Conservation (phyloP, 1,140 invertebrate genomes). For the Zaprionus davidi region DNA sequence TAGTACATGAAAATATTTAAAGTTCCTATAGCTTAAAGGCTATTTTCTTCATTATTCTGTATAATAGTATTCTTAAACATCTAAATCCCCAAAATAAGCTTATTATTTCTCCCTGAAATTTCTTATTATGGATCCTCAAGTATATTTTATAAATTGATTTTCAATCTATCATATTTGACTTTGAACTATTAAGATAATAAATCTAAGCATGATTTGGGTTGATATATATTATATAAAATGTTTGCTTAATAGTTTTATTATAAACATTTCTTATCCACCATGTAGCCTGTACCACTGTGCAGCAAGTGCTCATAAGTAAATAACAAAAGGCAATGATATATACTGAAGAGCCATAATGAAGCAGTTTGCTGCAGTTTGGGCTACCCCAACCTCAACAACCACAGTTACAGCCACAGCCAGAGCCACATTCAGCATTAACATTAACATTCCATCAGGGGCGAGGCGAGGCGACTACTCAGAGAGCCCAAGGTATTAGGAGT, state of each 20-base stretch:
- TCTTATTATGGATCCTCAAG: too few relatives aligned
- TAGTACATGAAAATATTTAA: too few relatives aligned
- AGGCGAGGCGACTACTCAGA: neutral
- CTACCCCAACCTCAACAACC: neutral
- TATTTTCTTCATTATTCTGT: too few relatives aligned
- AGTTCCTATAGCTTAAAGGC: too few relatives aligned
- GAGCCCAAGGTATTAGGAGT: neutral
- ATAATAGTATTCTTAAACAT: too few relatives aligned
- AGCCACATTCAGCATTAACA: neutral
- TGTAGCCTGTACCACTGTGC: slow-evolving; percentile 42
- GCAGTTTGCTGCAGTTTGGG: slow-evolving; percentile 49
- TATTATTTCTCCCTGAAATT: too few relatives aligned
- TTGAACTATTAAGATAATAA: too few relatives aligned
- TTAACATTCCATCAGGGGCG: slow-evolving; percentile 42
- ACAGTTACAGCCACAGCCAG: neutral
- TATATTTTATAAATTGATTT: too few relatives aligned
- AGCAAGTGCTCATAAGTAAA: slow-evolving; percentile 31
- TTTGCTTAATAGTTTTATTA: neutral
- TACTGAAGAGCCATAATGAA: slow-evolving; percentile 31
- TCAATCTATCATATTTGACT: too few relatives aligned
- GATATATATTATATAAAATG: too few relatives aligned
- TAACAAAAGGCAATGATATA: slow-evolving; percentile 48
- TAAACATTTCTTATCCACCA: neutral
- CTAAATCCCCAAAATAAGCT: too few relatives aligned
- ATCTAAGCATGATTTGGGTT: too few relatives aligned